These are phyloP conservation scores for Pristionchus exspectatus DNA, from an alignment of 2,888 invertebrate genomes.

Conservation along the genomic window DNA sequence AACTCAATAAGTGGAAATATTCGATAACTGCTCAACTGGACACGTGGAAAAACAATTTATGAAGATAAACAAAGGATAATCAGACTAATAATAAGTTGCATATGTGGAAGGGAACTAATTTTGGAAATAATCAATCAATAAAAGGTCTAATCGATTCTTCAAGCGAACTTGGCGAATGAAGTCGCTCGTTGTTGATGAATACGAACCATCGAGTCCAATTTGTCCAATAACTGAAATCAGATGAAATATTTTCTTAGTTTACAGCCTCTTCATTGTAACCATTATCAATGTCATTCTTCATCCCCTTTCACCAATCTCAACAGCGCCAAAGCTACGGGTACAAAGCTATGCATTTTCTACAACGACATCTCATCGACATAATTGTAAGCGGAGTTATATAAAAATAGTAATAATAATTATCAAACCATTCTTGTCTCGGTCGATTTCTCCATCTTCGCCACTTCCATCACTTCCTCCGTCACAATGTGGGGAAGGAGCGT, in stretches of 20 bases:
- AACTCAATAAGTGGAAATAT: background rate
- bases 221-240: slow-evolving; percentile 28
- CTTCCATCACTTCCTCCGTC: slow-evolving; percentile 46
- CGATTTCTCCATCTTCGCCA: slow-evolving; percentile 25
- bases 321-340: background rate
- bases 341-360: background rate
- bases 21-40: background rate
- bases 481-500: slow-evolving; percentile 27
- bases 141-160: background rate
- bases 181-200: slow-evolving; percentile 29
- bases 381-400: background rate
- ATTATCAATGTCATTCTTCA: background rate
- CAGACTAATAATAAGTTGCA: background rate
- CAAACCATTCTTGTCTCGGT: slow-evolving; percentile 33
- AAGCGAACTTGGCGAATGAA: slow-evolving; percentile 18
- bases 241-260: background rate
- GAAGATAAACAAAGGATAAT: background rate
- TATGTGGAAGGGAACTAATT: background rate
- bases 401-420: background rate
- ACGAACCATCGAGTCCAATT: background rate
- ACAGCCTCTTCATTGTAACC: background rate
- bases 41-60: background rate
- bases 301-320: background rate
- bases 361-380: background rate
- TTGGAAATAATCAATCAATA: background rate